A percentile compares a stretch with the other conserved stretches of the same genome.
These are phyloP conservation scores for Oopsacas minuta DNA, from an alignment of 37 sponge, comb jelly and placozoan genomes.

Conservation along the genomic window DNA sequence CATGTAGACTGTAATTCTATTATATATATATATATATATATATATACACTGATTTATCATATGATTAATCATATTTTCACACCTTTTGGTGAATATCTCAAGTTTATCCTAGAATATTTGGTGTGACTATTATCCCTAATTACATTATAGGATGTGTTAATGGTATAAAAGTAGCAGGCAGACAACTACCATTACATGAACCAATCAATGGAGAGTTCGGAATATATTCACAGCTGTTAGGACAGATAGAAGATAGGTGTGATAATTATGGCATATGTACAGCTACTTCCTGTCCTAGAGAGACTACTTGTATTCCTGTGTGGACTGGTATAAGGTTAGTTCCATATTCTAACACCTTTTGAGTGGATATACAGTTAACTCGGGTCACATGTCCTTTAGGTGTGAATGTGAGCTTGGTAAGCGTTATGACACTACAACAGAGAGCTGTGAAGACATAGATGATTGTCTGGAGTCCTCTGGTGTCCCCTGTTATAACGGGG, in stretches of 20 bases:
- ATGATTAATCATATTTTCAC: too few species aligned
- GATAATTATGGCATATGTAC: not conserved
- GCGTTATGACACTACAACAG: not conserved
- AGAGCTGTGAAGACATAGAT: not conserved
- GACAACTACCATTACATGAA: not conserved
- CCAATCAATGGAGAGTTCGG: not conserved
- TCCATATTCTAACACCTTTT: too few species aligned
- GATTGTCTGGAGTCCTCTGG: not conserved
- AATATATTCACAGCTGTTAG: not conserved
- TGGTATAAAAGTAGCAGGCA: not conserved
- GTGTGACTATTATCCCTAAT: too few species aligned
- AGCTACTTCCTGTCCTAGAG: not conserved
- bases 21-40: too few species aligned
- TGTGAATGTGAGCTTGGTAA: conserved; percentile 4
- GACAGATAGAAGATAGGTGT: not conserved
- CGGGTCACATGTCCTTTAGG: not conserved
- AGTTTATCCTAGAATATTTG: too few species aligned
- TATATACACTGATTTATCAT: too few species aligned
- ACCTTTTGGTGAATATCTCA: too few species aligned
- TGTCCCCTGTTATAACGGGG: not conserved
- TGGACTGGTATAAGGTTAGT: conserved; percentile 7
- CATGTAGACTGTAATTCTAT: too few species aligned
- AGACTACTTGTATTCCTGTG: not conserved
- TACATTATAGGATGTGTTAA: not conserved
- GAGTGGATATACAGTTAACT: too few species aligned